Evolutionary conservation across 2,888 invertebrate genomes (phyloP), one percentile per base, ranked within the genome.

Genomic region (Temnothorax rugatulus): DNA sequence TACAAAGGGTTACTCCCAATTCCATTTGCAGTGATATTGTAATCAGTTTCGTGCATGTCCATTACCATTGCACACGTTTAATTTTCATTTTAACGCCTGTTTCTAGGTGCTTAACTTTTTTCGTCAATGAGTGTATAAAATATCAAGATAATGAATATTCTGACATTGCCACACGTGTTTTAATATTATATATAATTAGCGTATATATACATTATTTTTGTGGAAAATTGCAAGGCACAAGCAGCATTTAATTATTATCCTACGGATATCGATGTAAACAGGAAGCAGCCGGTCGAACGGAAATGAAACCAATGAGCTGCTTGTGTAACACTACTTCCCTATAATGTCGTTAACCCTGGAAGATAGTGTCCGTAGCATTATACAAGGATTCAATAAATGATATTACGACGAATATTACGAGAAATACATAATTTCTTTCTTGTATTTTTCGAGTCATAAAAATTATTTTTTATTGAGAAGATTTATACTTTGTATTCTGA

Each of bases 321-420:
- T 88, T 88, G 84, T 87, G 84, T 85, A 88, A 88, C 66, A 61
- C 66, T 81, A 73, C 74, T 86, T 84, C 83, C 50, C 50, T 41
- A n/a, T 44, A 57, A 66, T 87, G 87, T 85, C 88, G 34, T 87
- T 87, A 82, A 83, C 86, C 84, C 68, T 57, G 57, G n/a, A 61
- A 68, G 50, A 50, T 11, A 68, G 47, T 18, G 29, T 18, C 50
- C 47, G 29, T 47, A 25, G 47, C 25, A 47, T 50, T n/a, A 29
- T 61, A 34, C 18, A 34, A 29, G 11, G 18, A 34, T 34, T 61
- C 4, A 34, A 2, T 34, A 34, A 34, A 34, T 47, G 18, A 44
- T 21, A 41, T 4, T 66, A 15, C 21, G 47, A 11, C n/a, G n/a
- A n/a, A n/a, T n/a, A n/a, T n/a, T n/a, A n/a, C 18, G 25, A 8